Conservation (phyloP, 1,140 invertebrate genomes). For the Drosophila truncata region DNA sequence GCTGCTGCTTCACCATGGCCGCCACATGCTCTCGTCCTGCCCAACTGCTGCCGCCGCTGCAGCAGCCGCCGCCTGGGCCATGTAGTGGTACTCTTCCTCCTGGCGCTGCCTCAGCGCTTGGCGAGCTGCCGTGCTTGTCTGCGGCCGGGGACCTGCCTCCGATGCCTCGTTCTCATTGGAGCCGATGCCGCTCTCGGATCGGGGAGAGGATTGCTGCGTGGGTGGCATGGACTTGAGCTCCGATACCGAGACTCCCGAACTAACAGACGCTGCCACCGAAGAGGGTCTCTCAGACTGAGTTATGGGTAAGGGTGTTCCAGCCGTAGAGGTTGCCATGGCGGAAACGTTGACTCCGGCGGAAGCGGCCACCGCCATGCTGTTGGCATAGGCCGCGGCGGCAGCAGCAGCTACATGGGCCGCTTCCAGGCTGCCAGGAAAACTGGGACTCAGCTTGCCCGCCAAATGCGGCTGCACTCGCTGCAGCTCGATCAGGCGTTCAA, state of each 20-base stretch:
- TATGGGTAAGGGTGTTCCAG: conserved; percentile 19
- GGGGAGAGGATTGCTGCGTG: conserved; percentile 70
- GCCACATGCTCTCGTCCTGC: conserved; percentile 80
- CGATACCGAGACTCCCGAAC: conserved; percentile 68
- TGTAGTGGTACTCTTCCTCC: conserved; percentile 70
- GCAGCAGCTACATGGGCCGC: conserved; percentile 78
- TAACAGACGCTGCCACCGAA: conserved; percentile 68
- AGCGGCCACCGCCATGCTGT: conserved; percentile 60
- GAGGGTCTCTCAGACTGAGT: conserved; percentile 56
- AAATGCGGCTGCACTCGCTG: conserved; percentile 75
- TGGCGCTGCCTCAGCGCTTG: conserved; percentile 70
- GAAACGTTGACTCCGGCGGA: conserved; percentile 35
- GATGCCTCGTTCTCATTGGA: conserved; percentile 68
- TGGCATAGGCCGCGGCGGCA: conserved; percentile 73
- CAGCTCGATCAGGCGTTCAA: conserved; percentile 80
- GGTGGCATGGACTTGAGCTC: conserved; percentile 67
- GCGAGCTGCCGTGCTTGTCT: conserved; percentile 68
- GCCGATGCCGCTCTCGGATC: conserved; percentile 72
- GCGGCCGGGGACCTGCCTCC: conserved; percentile 65
- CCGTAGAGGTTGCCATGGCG: conserved; percentile 25
- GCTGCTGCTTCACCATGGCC: conserved; percentile 65
- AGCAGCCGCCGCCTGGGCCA: conserved; percentile 55
- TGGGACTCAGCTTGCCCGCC: conserved; percentile 70
- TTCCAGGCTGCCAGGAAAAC: conserved; percentile 68
- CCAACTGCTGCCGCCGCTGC: conserved; percentile 46